Percentiles rank a stretch among this genome's conserved stretches.
phyloP scores from a whole-genome alignment of 2,797 vertebrate genomes.

The Pterois miles region DNA sequence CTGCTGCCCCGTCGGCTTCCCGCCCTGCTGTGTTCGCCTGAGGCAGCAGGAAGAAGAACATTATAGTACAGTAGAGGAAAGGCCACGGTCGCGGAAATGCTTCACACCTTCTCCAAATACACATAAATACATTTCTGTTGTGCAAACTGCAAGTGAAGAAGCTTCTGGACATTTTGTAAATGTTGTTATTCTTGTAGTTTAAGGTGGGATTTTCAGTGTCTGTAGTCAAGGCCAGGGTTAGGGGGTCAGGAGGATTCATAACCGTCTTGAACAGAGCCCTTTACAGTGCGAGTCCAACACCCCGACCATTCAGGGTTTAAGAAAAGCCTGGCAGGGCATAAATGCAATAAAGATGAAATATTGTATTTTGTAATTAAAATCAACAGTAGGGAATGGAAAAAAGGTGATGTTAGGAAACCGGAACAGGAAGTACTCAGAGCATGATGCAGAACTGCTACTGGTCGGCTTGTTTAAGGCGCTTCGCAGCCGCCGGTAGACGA shows the following conservation, averaged over 20 bases:
- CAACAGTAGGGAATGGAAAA: too few species aligned
- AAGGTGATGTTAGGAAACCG: too few species aligned
- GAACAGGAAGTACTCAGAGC: background rate
- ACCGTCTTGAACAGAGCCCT: too few species aligned
- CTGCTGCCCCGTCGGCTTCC: background rate
- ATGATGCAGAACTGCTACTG: background rate
- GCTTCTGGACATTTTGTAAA: constrained; percentile 21
- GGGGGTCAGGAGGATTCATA: too few species aligned
- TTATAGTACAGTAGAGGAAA: background rate
- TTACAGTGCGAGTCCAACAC: too few species aligned
- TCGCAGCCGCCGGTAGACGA: background rate
- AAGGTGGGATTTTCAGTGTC: too few species aligned
- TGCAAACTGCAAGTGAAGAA: constrained; percentile 79
- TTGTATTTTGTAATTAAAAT: too few species aligned
- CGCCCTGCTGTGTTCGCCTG: background rate
- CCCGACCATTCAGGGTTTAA: too few species aligned
- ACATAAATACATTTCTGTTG: constrained; percentile 80
- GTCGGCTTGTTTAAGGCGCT: background rate
- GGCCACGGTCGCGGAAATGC: constrained; percentile 18
- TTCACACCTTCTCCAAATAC: constrained; percentile 73
- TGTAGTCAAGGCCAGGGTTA: too few species aligned
- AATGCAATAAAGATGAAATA: too few species aligned
- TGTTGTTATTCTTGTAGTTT: too few species aligned
- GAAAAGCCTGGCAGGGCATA: too few species aligned
- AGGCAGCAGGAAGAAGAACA: background rate